A percentile compares a stretch with the other conserved stretches of the same genome.
Evolutionary conservation across 2,888 invertebrate genomes (phyloP).

Genomic region (Eupithecia centaureata): DNA sequence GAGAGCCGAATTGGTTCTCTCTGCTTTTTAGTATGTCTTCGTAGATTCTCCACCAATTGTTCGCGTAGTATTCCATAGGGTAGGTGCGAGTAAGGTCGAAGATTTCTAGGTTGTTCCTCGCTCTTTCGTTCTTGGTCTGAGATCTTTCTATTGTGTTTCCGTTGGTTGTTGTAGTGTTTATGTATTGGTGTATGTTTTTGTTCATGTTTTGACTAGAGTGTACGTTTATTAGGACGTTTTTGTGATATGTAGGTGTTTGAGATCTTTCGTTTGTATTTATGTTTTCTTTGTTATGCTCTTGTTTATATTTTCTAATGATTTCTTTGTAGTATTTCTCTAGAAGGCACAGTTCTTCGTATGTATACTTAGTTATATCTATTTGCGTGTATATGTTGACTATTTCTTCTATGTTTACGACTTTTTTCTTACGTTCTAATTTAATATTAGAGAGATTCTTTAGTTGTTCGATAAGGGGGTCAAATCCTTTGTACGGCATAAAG

Average conservation of each 20-base stretch:
- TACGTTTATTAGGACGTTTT: slow-evolving; percentile 63
- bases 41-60: slow-evolving; percentile 81
- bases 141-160: slow-evolving; percentile 56
- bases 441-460: slow-evolving; percentile 71
- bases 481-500: slow-evolving; percentile 74
- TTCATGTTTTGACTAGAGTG: slow-evolving; percentile 49
- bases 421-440: slow-evolving; percentile 68
- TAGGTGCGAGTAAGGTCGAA: slow-evolving; percentile 74
- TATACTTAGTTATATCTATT: slow-evolving; percentile 72
- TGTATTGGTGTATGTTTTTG: slow-evolving; percentile 60
- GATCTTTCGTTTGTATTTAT: slow-evolving; percentile 40
- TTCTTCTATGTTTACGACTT: slow-evolving; percentile 66
- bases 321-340: slow-evolving; percentile 78
- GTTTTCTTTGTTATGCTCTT: slow-evolving; percentile 64
- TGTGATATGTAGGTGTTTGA: slow-evolving; percentile 49
- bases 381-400: slow-evolving; percentile 73
- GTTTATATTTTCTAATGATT: slow-evolving; percentile 72
- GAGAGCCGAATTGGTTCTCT: slow-evolving; percentile 76
- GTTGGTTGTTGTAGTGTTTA: slow-evolving; percentile 47
- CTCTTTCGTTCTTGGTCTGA: slow-evolving; percentile 52
- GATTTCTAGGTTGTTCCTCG: slow-evolving; percentile 63
- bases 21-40: slow-evolving; percentile 74
- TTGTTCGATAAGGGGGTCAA: slow-evolving; percentile 77
- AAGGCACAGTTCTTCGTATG: slow-evolving; percentile 76
- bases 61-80: slow-evolving; percentile 77